Evolutionary conservation across 2,113 vertebrate species (phyloP).

Genomic region (Phoenicopterus ruber): DNA sequence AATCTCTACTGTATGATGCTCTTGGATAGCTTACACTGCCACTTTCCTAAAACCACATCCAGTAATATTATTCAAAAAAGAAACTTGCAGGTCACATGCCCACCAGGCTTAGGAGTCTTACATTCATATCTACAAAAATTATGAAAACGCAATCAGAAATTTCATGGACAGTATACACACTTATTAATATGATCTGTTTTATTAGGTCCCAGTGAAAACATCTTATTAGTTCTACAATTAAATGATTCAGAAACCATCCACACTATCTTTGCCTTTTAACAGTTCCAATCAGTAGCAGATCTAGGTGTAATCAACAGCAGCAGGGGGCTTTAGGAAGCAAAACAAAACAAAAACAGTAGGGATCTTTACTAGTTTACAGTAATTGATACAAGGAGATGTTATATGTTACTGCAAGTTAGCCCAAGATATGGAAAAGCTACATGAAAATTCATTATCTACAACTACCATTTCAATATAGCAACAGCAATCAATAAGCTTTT

Average conservation of each 20-base stretch:
- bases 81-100: neutral
- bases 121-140: conserved; percentile 18
- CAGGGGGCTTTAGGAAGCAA: conserved; percentile 85
- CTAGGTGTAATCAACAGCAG: conserved; percentile 89
- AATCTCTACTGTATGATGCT: neutral
- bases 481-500: neutral
- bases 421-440: conserved; percentile 25
- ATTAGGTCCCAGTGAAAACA: conserved; percentile 68
- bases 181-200: conserved; percentile 55
- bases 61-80: neutral
- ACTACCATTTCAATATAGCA: neutral
- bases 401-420: conserved; percentile 68
- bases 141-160: conserved; percentile 26
- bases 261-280: conserved; percentile 81
- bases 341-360: conserved; percentile 87
- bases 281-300: conserved; percentile 85
- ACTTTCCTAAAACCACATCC: neutral
- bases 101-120: neutral
- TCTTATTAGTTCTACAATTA: conserved; percentile 80
- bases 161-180: conserved; percentile 51
- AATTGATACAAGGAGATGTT: conserved; percentile 78
- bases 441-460: conserved; percentile 44
- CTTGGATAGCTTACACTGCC: neutral
- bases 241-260: conserved; percentile 79
- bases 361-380: conserved; percentile 79